Evolutionary conservation across 2,113 vertebrate species (phyloP).

Genomic region (Phycodurus eques): DNA sequence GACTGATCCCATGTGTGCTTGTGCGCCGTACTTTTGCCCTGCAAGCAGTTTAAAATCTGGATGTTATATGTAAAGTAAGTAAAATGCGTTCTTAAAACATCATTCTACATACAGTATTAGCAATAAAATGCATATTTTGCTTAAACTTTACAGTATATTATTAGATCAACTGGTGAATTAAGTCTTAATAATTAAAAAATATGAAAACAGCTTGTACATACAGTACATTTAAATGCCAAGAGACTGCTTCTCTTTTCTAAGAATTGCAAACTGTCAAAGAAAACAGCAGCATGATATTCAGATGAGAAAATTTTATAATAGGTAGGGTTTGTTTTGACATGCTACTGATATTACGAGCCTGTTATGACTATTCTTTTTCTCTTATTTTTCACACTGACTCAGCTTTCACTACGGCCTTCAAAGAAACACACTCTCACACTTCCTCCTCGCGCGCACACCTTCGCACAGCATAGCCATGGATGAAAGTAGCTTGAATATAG

Average conservation of each 20-base stretch:
- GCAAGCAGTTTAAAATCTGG: too few species aligned
- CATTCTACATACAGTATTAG: too few species aligned
- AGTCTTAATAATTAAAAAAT: neutral
- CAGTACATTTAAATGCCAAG: neutral
- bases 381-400: constrained; percentile 51
- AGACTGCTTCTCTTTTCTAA: neutral
- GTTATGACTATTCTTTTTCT: constrained; percentile 18
- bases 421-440: neutral
- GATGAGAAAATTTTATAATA: constrained; percentile 5
- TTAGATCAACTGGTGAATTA: neutral
- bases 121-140: too few species aligned
- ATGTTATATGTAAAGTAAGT: too few species aligned
- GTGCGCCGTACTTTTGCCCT: too few species aligned
- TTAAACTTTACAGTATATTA: too few species aligned
- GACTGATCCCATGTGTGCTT: constrained; percentile 10
- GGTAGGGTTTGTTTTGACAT: neutral
- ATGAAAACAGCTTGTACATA: neutral
- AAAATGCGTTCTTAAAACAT: too few species aligned
- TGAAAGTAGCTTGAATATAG: constrained; percentile 32
- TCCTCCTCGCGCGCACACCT: neutral
- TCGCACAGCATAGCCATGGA: constrained; percentile 17
- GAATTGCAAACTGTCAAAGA: neutral
- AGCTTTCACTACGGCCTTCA: constrained; percentile 48
- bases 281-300: neutral
- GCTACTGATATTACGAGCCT: constrained; percentile 9